These are phyloP conservation scores for Tryphoninae sp. DNA, from an alignment of 2,888 invertebrate genomes.

Conservation along the genomic window DNA sequence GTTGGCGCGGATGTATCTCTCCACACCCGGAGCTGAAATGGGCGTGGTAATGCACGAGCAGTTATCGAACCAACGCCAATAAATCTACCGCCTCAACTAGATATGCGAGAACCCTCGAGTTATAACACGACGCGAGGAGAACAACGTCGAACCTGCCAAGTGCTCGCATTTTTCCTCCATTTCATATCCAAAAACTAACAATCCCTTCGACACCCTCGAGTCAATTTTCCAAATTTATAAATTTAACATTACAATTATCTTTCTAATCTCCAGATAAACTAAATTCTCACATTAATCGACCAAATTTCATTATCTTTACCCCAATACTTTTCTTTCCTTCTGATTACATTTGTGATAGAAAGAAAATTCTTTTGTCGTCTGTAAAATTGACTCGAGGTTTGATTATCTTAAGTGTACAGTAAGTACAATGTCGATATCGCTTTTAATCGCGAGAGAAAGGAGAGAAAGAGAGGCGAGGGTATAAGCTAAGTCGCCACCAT, in stretches of 20 bases:
- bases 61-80: conserved; percentile 79
- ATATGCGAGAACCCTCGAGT: conserved; percentile 73
- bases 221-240: conserved; percentile 5
- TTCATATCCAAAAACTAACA: conserved; percentile 13
- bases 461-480: not conserved
- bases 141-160: conserved; percentile 65
- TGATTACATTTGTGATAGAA: not conserved
- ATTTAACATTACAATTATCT: not conserved
- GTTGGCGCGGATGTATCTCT: conserved; percentile 41
- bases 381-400: not conserved
- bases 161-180: conserved; percentile 51
- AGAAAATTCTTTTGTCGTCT: not conserved
- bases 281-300: no score
- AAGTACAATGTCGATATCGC: not conserved
- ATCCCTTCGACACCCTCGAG: conserved; percentile 2
- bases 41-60: conserved; percentile 80
- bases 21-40: conserved; percentile 67
- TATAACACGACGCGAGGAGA: conserved; percentile 68
- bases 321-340: no score
- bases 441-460: not conserved
- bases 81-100: conserved; percentile 79
- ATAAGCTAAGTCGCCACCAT: conserved; percentile 59
- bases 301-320: no score
- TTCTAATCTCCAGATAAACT: not conserved
- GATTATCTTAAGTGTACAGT: not conserved